phyloP scores from a whole-genome alignment of 2,888 invertebrate species.

The Gerosis bhagava region DNA sequence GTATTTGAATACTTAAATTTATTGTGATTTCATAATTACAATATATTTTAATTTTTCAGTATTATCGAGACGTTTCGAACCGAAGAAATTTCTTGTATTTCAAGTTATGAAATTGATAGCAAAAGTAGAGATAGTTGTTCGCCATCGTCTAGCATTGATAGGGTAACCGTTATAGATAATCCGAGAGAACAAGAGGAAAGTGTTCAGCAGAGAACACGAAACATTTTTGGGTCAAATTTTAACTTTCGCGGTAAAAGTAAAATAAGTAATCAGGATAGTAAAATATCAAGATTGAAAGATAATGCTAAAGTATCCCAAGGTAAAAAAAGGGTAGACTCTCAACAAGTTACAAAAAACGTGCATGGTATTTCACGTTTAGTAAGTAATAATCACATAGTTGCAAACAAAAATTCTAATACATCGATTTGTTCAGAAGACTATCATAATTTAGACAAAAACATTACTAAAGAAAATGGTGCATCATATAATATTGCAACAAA shows the following conservation, averaged over 20 bases:
- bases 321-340: no score
- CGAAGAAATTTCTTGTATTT: constrained; percentile 63
- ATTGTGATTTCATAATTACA: no score
- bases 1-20: neutral
- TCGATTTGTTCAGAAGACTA: no score
- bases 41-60: constrained; percentile 40
- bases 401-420: no score
- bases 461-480: no score
- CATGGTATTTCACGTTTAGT: no score
- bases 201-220: constrained; percentile 24
- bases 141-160: constrained; percentile 57
- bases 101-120: constrained; percentile 51
- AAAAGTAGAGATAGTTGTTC: constrained; percentile 45
- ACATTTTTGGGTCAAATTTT: constrained; percentile 7
- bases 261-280: neutral
- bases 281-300: constrained; percentile 3
- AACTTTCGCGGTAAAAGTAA: constrained; percentile 2
- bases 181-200: constrained; percentile 14
- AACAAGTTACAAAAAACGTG: no score
- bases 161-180: constrained; percentile 65
- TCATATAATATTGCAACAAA: no score
- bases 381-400: no score
- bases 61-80: constrained; percentile 60
- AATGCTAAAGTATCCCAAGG: no score
- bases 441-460: no score